Conservation (phyloP, 2,113 vertebrate genomes). For the Sardina pilchardus region DNA sequence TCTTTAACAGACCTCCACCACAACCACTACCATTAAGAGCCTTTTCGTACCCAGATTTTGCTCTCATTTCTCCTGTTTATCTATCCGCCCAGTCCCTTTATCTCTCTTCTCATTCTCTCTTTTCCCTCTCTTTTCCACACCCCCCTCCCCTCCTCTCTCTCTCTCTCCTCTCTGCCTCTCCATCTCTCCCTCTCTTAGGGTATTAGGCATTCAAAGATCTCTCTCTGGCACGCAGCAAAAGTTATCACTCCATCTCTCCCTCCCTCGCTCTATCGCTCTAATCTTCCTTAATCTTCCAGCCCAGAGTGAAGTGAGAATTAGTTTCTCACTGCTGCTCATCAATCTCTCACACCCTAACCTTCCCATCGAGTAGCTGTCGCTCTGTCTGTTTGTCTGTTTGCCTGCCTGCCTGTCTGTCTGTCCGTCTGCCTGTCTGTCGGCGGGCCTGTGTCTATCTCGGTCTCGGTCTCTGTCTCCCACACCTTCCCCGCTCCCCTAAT, state of each 20-base stretch:
- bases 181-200: slow-evolving; percentile 50
- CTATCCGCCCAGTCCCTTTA: background rate
- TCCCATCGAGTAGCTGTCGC: slow-evolving; percentile 25
- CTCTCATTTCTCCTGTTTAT: slow-evolving; percentile 46
- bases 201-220: slow-evolving; percentile 72
- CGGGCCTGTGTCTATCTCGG: background rate
- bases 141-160: slow-evolving; percentile 12
- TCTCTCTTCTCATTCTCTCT: slow-evolving; percentile 31
- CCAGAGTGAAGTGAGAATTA: slow-evolving; percentile 79
- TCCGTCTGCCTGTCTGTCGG: too few species aligned
- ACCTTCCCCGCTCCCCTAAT: background rate
- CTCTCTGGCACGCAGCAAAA: slow-evolving; percentile 64
- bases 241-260: slow-evolving; percentile 70
- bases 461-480: slow-evolving; percentile 8
- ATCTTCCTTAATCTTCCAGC: slow-evolving; percentile 76
- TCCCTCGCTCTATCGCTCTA: slow-evolving; percentile 66
- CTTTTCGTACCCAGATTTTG: slow-evolving; percentile 59
- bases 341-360: slow-evolving; percentile 65
- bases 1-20: slow-evolving; percentile 51
- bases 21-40: slow-evolving; percentile 55
- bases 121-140: slow-evolving; percentile 57
- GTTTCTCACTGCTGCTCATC: slow-evolving; percentile 73
- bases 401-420: slow-evolving; percentile 23
- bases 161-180: slow-evolving; percentile 38
- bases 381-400: background rate